Base-by-base conservation (phyloP, 2,113 vertebrate genomes). In the Camelus bactrianus region DNA sequence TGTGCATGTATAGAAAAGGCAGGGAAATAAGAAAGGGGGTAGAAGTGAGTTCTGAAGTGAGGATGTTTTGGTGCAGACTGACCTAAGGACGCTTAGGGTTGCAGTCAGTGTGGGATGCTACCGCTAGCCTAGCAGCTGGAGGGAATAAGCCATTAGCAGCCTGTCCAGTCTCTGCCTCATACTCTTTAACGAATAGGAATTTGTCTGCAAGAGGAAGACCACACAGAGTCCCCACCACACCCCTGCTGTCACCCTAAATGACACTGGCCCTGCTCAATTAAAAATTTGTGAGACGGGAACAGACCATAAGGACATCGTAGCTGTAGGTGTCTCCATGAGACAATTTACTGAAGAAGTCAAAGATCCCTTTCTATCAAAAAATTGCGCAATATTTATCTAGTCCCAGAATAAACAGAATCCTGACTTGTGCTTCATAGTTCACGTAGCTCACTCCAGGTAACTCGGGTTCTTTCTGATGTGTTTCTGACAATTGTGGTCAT, bases 341-440 rank as follows among this genome's bases (percentile, higher is more conserved):
- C 88, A 93, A 94, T 73, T 95, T 92, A 65, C 56, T 22, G 17
- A 73, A 80, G 73, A 20, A 86, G 46, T 95, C 83, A 96, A 76
- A 91, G 85, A 83, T 89, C 95, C 90, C 83, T 95, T 93, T 96
- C 89, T 95, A 94, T 91, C 85, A 97, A 95, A 97, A 77, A 86
- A 82, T 17, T 80, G 69, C 32, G 17, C 28, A 79, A 48, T 82
- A 84, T 93, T 95, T 95, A 60, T 87, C 60, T n/a, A 94, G 73
- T 93, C 35, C 64, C 56, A 85, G 70, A 60, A 76, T 56, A 96
- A 95, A 94, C 62, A 97, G 80, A 92, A 65, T 87, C 64, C 65
- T 79, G 75, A 95, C 82, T 95, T 56, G 22, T 30, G 30, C 69
- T 84, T 69, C 60, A 26, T 83, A 83, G 75, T 94, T 94, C 54